Percentiles rank a stretch among this genome's conserved stretches.
phyloP scores from a whole-genome alignment of 2,113 vertebrate genomes.

The Phalacrocorax pelagicus region DNA sequence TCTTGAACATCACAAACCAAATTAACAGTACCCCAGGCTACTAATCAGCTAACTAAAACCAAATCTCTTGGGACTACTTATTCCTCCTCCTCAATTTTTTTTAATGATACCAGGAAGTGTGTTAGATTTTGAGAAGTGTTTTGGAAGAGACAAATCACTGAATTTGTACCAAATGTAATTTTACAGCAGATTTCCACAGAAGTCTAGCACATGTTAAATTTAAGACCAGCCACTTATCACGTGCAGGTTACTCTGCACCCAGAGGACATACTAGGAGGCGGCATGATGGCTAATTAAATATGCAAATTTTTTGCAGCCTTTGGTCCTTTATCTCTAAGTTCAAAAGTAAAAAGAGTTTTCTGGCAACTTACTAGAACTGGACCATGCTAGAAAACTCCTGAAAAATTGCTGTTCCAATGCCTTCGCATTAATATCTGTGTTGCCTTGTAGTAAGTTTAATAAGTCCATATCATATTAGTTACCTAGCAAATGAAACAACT shows the following conservation, averaged over 20 bases:
- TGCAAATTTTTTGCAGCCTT: background rate
- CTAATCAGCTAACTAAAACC: background rate
- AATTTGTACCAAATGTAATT: background rate
- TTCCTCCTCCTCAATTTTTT: background rate
- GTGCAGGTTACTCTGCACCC: background rate
- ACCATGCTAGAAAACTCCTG: background rate
- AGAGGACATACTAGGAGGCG: background rate
- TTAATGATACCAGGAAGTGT: background rate
- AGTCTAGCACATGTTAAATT: background rate
- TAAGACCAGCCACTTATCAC: background rate
- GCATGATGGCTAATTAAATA: background rate
- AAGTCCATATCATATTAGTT: background rate
- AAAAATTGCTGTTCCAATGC: background rate
- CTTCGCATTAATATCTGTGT: background rate
- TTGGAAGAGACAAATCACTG: background rate
- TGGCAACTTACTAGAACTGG: background rate
- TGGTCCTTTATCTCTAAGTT: background rate
- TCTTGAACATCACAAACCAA: background rate
- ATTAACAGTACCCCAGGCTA: background rate
- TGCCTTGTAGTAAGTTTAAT: background rate
- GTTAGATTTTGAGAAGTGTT: background rate
- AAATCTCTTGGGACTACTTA: background rate
- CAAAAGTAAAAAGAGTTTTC: background rate
- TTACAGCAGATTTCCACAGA: background rate
- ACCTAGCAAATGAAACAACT: background rate